Percentiles rank a stretch among this genome's conserved stretches.
Evolutionary conservation across 1,140 invertebrate genomes (phyloP).

Genomic region (Caenorhabditis brenneri): DNA sequence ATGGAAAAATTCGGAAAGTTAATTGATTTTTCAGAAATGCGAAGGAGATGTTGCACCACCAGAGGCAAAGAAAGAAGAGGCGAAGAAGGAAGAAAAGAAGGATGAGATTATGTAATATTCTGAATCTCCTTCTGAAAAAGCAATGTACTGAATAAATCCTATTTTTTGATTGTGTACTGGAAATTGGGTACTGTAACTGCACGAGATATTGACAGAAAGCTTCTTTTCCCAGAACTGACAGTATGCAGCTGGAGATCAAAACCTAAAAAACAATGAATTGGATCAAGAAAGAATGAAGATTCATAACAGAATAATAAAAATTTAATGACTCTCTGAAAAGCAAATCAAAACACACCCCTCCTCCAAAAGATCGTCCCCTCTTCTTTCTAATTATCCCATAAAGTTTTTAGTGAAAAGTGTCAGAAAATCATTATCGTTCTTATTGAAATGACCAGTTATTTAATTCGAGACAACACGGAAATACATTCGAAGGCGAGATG

Average conservation of each 20-base stretch:
- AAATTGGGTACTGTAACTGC: too few species aligned
- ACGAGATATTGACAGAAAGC: too few species aligned
- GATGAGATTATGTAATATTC: neutral
- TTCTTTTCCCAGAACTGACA: too few species aligned
- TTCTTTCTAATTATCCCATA: neutral
- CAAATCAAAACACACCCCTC: too few species aligned
- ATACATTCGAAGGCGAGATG: neutral
- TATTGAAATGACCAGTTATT: neutral
- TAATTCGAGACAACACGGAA: constrained; percentile 5
- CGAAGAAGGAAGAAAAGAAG: neutral
- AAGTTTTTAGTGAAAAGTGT: neutral
- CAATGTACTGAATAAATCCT: neutral
- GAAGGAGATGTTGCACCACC: neutral
- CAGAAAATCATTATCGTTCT: neutral
- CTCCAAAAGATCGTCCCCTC: too few species aligned
- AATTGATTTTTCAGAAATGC: neutral
- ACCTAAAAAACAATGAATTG: too few species aligned
- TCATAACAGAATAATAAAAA: too few species aligned
- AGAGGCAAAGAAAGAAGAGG: neutral
- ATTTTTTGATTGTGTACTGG: too few species aligned
- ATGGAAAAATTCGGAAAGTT: neutral
- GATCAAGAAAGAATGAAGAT: too few species aligned
- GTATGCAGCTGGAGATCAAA: too few species aligned
- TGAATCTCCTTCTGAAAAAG: neutral
- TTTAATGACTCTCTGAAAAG: too few species aligned